Evolutionary conservation across 2,888 invertebrate genomes (phyloP).

Genomic region (Eupithecia dodoneata): DNA sequence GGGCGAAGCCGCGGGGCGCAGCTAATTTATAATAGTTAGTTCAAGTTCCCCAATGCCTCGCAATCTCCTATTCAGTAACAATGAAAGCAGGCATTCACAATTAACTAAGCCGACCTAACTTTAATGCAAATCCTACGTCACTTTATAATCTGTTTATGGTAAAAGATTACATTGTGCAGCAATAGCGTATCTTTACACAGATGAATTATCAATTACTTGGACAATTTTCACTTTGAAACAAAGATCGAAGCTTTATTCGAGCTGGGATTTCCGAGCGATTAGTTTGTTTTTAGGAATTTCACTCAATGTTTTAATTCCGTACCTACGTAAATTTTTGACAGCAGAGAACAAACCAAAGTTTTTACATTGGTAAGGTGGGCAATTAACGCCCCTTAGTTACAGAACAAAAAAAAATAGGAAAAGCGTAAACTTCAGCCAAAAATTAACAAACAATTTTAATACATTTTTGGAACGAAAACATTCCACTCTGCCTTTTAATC

Average conservation of each 20-base stretch:
- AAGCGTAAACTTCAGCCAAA: too few relatives aligned
- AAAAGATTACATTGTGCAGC: conserved; percentile 82
- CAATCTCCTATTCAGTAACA: conserved; percentile 70
- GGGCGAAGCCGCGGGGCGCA: too few relatives aligned
- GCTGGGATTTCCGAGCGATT: not conserved
- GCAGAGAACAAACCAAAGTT: not conserved
- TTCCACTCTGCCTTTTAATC: too few relatives aligned
- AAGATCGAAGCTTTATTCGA: not conserved
- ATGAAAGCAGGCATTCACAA: conserved; percentile 78
- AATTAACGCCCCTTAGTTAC: too few relatives aligned
- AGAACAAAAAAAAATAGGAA: too few relatives aligned
- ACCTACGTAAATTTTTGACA: not conserved
- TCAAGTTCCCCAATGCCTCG: conserved; percentile 20
- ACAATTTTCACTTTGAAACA: conserved; percentile 4
- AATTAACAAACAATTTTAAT: too few relatives aligned
- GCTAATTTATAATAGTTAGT: too few relatives aligned
- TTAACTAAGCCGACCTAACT: conserved; percentile 74
- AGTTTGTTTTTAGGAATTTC: not conserved
- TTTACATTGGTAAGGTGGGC: not conserved
- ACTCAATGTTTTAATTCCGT: not conserved
- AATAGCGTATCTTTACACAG: conserved; percentile 48
- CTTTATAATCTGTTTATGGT: conserved; percentile 69
- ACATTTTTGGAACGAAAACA: too few relatives aligned
- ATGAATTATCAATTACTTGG: not conserved
- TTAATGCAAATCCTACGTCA: conserved; percentile 80